Evolutionary conservation across 2,888 invertebrate species (phyloP).

Genomic region (Caenorhabditis sp.): DNA sequence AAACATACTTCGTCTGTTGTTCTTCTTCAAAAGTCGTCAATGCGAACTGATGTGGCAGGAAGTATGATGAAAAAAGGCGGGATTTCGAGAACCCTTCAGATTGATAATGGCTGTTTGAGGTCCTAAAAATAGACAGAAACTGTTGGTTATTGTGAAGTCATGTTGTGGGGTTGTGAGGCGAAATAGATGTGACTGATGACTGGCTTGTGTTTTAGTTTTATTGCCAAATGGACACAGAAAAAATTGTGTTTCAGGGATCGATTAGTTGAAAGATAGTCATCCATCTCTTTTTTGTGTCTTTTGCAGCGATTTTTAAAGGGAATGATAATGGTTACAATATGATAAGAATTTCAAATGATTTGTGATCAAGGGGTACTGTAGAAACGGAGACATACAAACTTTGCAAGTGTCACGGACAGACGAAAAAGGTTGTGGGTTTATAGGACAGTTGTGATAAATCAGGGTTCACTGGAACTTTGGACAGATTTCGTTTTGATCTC

Average conservation of each 20-base stretch:
- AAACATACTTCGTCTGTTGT: constrained; percentile 11
- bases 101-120: constrained; percentile 14
- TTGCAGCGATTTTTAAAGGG: not conserved
- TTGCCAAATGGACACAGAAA: not conserved
- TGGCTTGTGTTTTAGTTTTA: not conserved
- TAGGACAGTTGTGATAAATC: no score
- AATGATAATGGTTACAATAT: not conserved
- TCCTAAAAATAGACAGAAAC: constrained; percentile 9
- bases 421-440: no score
- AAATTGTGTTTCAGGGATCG: constrained; percentile 9
- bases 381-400: no score
- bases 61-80: constrained; percentile 10
- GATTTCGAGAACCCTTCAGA: not conserved
- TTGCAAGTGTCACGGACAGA: no score
- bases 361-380: not conserved
- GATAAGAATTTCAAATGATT: not conserved
- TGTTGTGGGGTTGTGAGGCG: constrained; percentile 8
- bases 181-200: constrained; percentile 4
- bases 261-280: not conserved
- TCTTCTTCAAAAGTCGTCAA: constrained; percentile 25
- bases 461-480: no score
- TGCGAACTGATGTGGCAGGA: no score
- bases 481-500: no score
- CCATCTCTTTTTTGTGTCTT: not conserved
- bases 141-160: not conserved